Evolutionary conservation across 2,797 vertebrate species (phyloP).

Genomic region (Poecile montanus): DNA sequence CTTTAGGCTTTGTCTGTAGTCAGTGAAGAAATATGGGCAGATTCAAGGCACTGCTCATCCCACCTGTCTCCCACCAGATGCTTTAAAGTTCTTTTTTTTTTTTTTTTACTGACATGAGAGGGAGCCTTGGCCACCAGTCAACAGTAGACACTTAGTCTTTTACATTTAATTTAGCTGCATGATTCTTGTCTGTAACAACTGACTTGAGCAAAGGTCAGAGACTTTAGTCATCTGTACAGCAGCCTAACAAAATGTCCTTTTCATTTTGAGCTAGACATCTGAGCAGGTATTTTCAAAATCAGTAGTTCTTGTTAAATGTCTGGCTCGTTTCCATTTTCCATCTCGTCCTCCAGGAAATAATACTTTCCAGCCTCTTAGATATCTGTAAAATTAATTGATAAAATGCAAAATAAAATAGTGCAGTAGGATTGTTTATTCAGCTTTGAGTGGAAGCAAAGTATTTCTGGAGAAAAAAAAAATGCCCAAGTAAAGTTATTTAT

Average conservation of each 20-base stretch:
- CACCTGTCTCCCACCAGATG: neutral
- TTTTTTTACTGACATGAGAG: neutral
- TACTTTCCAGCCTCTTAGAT: neutral
- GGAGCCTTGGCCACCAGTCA: neutral
- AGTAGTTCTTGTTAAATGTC: neutral
- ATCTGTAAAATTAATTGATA: neutral
- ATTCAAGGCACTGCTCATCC: neutral
- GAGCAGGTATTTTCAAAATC: constrained; percentile 11
- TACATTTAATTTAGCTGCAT: neutral
- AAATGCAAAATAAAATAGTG: constrained; percentile 1
- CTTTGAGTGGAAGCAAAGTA: neutral
- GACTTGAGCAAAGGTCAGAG: neutral
- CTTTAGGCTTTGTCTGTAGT: neutral
- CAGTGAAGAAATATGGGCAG: neutral
- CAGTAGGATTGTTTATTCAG: neutral
- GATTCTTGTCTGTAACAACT: neutral
- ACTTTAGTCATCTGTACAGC: neutral
- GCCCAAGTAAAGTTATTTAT: constrained; percentile 1
- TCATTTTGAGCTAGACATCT: neutral
- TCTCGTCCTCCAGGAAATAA: neutral
- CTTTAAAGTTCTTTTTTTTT: neutral
- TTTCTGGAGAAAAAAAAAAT: neutral
- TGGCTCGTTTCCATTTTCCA: neutral
- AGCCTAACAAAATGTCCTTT: neutral
- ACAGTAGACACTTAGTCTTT: neutral